Conservation (phyloP, 2,888 invertebrate species). For the Scaeva pyrastri region DNA sequence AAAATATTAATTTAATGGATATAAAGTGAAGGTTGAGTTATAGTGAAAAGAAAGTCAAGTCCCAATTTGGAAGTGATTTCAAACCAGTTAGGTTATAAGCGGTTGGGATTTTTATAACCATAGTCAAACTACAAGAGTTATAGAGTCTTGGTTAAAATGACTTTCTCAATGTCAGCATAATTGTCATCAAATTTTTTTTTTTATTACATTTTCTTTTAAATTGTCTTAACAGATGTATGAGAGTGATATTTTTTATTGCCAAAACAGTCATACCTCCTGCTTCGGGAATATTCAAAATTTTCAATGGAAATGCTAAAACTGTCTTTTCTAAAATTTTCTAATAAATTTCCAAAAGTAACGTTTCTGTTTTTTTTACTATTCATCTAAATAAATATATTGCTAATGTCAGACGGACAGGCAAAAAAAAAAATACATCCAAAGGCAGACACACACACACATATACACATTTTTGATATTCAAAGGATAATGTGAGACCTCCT, state of each 20-base stretch:
- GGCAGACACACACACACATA: not conserved
- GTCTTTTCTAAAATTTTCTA: constrained; percentile 64
- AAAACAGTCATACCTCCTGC: not conserved
- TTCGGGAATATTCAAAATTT: not conserved
- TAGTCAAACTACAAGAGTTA: no score
- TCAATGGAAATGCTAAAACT: constrained; percentile 37
- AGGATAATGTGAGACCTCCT: not conserved
- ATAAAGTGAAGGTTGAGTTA: no score
- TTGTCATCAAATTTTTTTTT: constrained; percentile 6
- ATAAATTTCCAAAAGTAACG: constrained; percentile 58
- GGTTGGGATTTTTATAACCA: no score
- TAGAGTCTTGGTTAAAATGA: not conserved
- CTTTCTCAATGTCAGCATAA: not conserved
- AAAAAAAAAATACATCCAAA: not conserved
- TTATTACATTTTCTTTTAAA: not conserved
- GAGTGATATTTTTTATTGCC: constrained; percentile 4
- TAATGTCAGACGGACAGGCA: constrained; percentile 7
- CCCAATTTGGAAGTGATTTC: no score
- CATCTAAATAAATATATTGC: not conserved
- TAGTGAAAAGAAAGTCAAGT: no score
- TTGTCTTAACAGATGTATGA: not conserved
- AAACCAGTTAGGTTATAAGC: no score
- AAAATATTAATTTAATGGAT: no score
- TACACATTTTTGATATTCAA: no score
- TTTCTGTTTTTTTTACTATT: constrained; percentile 35